These are phyloP conservation scores for Hemicordylus capensis DNA, from an alignment of 2,113 vertebrate genomes.

Conservation along the genomic window DNA sequence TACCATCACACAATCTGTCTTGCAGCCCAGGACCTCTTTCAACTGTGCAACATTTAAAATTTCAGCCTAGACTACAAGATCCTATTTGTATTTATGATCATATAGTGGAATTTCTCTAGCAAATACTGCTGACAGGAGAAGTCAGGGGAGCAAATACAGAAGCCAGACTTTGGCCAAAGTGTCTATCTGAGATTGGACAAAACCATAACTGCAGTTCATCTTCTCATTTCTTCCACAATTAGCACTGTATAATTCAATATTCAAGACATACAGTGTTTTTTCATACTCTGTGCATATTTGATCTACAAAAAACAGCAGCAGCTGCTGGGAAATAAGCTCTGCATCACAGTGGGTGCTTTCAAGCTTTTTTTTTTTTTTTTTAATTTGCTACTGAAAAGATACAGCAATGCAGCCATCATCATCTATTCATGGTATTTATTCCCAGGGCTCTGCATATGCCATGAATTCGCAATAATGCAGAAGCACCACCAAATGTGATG, in stretches of 20 bases:
- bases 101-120: background rate
- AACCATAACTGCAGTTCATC: background rate
- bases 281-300: background rate
- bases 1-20: background rate
- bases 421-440: no score
- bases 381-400: no score
- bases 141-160: background rate
- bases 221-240: background rate
- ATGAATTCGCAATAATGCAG: no score
- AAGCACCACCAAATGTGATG: no score
- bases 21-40: background rate
- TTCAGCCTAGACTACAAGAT: background rate
- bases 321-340: no score
- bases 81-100: background rate
- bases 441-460: no score
- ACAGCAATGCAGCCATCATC: no score
- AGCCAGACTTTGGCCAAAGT: background rate
- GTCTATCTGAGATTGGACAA: background rate
- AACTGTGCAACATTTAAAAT: background rate
- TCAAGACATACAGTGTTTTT: background rate
- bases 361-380: no score
- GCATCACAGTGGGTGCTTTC: no score
- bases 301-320: background rate
- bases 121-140: background rate
- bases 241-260: no score